Evolutionary conservation across 1,140 invertebrate species (phyloP).

Genomic region (Pristionchus pacificus): DNA sequence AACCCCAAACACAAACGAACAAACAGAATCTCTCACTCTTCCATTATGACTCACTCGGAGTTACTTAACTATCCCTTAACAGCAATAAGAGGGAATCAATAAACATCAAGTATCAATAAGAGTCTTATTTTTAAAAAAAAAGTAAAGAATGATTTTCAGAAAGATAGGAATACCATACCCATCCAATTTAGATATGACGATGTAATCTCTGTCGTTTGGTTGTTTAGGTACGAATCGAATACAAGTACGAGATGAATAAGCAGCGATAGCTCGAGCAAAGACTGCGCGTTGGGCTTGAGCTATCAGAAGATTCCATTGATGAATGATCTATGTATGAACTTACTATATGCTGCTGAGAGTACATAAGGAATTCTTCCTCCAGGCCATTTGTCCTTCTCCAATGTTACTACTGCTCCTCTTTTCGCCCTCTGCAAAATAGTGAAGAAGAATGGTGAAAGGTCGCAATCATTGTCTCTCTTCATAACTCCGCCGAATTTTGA

Average conservation of each 20-base stretch:
- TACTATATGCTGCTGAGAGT: conserved; percentile 54
- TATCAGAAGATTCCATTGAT: conserved; percentile 29
- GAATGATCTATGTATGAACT: conserved; percentile 17
- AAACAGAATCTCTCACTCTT: too few relatives aligned
- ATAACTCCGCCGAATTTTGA: conserved; percentile 12
- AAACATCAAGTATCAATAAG: too few relatives aligned
- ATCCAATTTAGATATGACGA: conserved; percentile 54
- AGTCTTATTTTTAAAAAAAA: too few relatives aligned
- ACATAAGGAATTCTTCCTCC: conserved; percentile 52
- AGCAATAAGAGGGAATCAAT: too few relatives aligned
- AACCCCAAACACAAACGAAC: too few relatives aligned
- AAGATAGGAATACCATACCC: conserved; percentile 36
- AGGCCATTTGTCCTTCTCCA: conserved; percentile 56
- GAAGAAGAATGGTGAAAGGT: conserved; percentile 12
- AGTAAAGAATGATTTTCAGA: too few relatives aligned
- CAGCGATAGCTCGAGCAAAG: conserved; percentile 46
- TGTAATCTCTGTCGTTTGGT: conserved; percentile 46
- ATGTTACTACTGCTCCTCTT: conserved; percentile 45
- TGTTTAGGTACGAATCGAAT: conserved; percentile 56
- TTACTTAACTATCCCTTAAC: too few relatives aligned
- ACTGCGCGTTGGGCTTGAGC: conserved; percentile 48
- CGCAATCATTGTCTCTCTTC: not conserved
- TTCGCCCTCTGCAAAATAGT: conserved; percentile 20
- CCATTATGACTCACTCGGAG: too few relatives aligned
- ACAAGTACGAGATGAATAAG: conserved; percentile 51